These are phyloP conservation scores for Melanchra persicariae DNA, from an alignment of 2,888 invertebrate species.

Conservation along the genomic window DNA sequence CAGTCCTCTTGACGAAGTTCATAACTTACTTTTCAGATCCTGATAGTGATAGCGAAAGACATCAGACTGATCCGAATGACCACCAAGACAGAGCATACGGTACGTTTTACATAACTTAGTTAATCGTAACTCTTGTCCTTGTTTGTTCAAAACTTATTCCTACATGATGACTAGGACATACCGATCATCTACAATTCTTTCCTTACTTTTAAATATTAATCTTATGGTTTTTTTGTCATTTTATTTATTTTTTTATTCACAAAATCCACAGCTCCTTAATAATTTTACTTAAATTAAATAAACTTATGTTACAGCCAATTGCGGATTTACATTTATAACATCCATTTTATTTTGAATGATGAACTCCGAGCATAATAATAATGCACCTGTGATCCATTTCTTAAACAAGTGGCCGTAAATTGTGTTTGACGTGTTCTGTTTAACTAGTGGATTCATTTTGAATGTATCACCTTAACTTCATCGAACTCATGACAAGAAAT, in stretches of 20 bases:
- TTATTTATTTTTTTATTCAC: too few species aligned
- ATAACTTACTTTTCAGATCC: background rate
- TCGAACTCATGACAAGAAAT: background rate
- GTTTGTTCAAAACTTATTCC: background rate
- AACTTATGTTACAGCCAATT: too few species aligned
- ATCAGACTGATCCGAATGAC: background rate
- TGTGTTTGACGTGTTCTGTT: background rate
- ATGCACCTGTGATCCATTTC: too few species aligned
- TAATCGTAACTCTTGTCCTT: background rate
- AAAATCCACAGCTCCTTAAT: too few species aligned
- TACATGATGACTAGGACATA: background rate
- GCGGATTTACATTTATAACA: too few species aligned
- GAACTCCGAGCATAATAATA: too few species aligned
- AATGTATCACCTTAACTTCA: background rate
- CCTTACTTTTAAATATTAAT: too few species aligned
- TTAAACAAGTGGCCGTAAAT: too few species aligned
- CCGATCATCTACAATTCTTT: background rate
- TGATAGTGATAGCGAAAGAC: background rate
- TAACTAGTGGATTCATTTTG: background rate
- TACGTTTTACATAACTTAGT: background rate
- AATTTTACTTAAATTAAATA: too few species aligned
- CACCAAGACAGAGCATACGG: constrained; percentile 4
- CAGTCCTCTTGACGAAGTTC: background rate
- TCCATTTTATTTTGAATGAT: too few species aligned
- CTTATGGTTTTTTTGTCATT: background rate